Conservation (phyloP, 2,888 invertebrate species). For the Conistra vaccinii region DNA sequence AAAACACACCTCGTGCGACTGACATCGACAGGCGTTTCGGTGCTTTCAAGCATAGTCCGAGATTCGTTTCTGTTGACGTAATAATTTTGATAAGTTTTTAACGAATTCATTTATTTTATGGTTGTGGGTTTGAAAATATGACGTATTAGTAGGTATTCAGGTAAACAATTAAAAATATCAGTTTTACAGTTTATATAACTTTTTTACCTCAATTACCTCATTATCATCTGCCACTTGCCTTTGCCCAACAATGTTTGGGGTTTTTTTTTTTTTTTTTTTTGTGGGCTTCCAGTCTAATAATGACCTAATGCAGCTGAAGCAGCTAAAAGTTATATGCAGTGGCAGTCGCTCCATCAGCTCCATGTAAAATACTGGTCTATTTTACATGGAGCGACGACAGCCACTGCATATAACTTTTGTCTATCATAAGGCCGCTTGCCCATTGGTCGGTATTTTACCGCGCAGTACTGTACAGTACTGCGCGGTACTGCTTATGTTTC, state of each 20-base stretch:
- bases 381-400: neutral
- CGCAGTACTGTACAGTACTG: too few relatives aligned
- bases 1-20: conserved; percentile 23
- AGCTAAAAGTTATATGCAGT: too few relatives aligned
- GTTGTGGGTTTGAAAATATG: neutral
- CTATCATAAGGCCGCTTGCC: too few relatives aligned
- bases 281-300: too few relatives aligned
- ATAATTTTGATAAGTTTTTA: neutral
- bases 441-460: too few relatives aligned
- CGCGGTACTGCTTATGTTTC: too few relatives aligned
- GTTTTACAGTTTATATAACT: too few relatives aligned
- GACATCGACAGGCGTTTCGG: neutral
- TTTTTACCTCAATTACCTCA: neutral
- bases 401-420: neutral
- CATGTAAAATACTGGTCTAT: too few relatives aligned
- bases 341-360: too few relatives aligned
- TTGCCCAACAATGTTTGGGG: too few relatives aligned
- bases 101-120: neutral
- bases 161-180: neutral
- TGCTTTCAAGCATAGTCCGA: neutral
- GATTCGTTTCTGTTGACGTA: neutral
- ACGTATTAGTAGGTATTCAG: too few relatives aligned
- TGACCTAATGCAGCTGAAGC: neutral
- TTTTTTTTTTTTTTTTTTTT: too few relatives aligned
- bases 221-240: neutral